These are phyloP conservation scores for Rallus limicola DNA, from an alignment of 2,113 vertebrate genomes.

Conservation along the genomic window DNA sequence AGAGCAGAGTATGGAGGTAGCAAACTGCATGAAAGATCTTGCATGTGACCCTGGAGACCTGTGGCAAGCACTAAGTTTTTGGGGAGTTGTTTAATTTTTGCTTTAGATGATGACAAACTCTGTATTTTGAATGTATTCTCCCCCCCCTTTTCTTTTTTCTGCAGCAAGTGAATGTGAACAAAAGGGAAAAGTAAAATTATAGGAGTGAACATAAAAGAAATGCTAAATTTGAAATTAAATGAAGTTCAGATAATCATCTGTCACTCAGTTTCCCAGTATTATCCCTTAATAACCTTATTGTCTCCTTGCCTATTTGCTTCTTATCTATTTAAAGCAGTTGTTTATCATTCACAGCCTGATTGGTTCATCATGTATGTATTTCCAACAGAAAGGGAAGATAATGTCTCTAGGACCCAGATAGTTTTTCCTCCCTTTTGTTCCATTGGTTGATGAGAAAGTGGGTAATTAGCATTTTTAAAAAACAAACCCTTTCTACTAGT, in stretches of 20 bases:
- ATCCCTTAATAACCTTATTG: constrained; percentile 38
- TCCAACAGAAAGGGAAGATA: neutral
- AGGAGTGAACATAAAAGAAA: constrained; percentile 9
- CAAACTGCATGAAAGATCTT: neutral
- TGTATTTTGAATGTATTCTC: neutral
- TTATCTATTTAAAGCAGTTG: constrained; percentile 55
- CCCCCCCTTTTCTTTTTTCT: fast-evolving
- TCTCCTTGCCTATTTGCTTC: constrained; percentile 47
- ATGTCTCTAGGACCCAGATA: neutral
- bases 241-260: constrained; percentile 34
- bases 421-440: constrained; percentile 40
- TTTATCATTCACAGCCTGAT: constrained; percentile 26
- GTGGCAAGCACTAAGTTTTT: neutral
- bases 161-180: neutral
- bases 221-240: constrained; percentile 47
- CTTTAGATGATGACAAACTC: neutral
- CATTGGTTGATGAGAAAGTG: neutral
- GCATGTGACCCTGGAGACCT: neutral
- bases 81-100: neutral
- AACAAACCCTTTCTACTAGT: neutral
- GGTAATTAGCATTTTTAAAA: neutral
- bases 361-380: constrained; percentile 1
- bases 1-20: neutral
- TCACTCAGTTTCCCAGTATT: constrained; percentile 26
- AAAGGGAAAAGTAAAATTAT: constrained; percentile 8